Conservation (phyloP, 2,797 vertebrate species). For the Hemibagrus guttatus region DNA sequence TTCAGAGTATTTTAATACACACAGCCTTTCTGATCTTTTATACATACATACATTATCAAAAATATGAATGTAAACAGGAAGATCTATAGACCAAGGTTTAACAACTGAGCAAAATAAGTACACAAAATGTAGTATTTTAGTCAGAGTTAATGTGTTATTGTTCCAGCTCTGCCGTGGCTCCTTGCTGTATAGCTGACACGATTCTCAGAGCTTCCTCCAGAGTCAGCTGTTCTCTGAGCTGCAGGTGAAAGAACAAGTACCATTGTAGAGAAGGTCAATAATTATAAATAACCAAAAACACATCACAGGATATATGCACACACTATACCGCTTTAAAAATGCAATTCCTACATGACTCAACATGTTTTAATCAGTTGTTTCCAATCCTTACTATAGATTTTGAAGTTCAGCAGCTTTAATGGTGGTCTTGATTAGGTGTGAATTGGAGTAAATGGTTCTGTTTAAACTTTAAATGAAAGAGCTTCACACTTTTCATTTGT, state of each 20-base stretch:
- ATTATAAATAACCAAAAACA: background rate
- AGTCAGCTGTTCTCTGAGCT: slow-evolving; percentile 95
- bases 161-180: slow-evolving; percentile 88
- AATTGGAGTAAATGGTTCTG: background rate
- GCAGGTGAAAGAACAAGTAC: slow-evolving; percentile 43
- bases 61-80: slow-evolving; percentile 39
- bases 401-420: background rate
- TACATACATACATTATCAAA: slow-evolving; percentile 21
- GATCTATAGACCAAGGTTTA: slow-evolving; percentile 9
- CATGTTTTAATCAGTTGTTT: background rate
- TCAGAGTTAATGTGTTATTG: slow-evolving; percentile 73
- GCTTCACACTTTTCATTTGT: background rate
- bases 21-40: slow-evolving; percentile 10
- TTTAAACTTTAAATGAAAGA: slow-evolving; percentile 1
- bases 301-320: background rate
- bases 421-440: slow-evolving; percentile 17
- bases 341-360: background rate
- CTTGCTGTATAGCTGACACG: slow-evolving; percentile 95
- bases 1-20: slow-evolving; percentile 46
- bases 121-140: background rate
- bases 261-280: background rate
- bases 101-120: background rate
- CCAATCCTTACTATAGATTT: background rate
- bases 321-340: background rate
- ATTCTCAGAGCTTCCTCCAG: slow-evolving; percentile 98